A percentile compares a stretch with the other conserved stretches of the same genome.
phyloP scores from a whole-genome alignment of 2,888 invertebrate species.

The Marronus borbonicus region DNA sequence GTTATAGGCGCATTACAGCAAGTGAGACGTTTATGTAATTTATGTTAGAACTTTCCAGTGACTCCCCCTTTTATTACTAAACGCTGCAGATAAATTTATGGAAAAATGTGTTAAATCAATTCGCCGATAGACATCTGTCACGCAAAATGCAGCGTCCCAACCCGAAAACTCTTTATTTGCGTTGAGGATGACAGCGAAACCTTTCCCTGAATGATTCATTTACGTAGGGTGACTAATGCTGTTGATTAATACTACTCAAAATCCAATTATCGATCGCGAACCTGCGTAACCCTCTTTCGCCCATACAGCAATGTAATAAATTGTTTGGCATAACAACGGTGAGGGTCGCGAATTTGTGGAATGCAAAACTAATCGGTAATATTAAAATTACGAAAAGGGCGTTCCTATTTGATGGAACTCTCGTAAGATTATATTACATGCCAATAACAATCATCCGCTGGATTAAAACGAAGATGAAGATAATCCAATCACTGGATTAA shows the following conservation, averaged over 20 bases:
- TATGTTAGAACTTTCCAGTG: slow-evolving; percentile 10
- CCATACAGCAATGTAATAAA: neutral
- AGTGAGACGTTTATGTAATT: neutral
- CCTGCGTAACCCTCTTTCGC: neutral
- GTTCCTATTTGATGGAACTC: neutral
- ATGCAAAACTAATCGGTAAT: neutral
- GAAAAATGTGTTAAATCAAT: slow-evolving; percentile 46
- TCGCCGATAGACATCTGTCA: slow-evolving; percentile 47
- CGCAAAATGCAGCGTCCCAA: slow-evolving; percentile 30
- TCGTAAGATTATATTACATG: no score
- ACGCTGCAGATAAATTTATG: neutral
- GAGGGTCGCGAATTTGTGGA: neutral
- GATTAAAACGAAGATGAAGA: no score
- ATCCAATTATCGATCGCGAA: slow-evolving; percentile 34
- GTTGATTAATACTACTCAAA: slow-evolving; percentile 49
- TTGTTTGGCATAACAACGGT: slow-evolving; percentile 25
- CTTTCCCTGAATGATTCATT: slow-evolving; percentile 56
- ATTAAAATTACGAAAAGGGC: slow-evolving; percentile 5
- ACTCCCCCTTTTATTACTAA: slow-evolving; percentile 21
- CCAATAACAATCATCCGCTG: no score
- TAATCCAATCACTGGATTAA: no score
- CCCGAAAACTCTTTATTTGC: slow-evolving; percentile 18
- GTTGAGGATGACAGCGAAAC: slow-evolving; percentile 51
- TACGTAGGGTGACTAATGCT: slow-evolving; percentile 56
- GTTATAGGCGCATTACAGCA: no score